A percentile compares a stretch with the other conserved stretches of the same genome.
phyloP scores from a whole-genome alignment of 2,888 invertebrate species.

The Drosophila kanekoi region DNA sequence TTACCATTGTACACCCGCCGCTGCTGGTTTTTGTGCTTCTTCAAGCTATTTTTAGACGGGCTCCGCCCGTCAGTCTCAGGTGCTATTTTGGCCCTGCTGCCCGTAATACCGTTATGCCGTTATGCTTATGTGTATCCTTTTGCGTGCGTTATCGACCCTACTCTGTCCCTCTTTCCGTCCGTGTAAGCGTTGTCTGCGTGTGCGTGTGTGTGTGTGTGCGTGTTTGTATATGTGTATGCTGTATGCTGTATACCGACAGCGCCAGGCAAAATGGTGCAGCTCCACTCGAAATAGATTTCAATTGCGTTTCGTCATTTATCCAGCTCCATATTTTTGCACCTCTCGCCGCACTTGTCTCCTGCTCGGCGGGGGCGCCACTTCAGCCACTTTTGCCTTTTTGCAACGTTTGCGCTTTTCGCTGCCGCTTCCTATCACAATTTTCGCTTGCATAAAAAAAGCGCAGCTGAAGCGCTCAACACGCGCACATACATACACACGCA shows the following conservation, averaged over 20 bases:
- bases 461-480: constrained; percentile 43
- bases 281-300: constrained; percentile 37
- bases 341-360: constrained; percentile 22
- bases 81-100: constrained; percentile 35
- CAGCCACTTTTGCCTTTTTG: constrained; percentile 26
- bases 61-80: constrained; percentile 14
- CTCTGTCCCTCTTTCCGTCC: neutral
- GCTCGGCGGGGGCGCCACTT: constrained; percentile 15
- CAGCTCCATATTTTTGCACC: constrained; percentile 50
- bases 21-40: constrained; percentile 31
- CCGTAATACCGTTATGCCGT: constrained; percentile 17
- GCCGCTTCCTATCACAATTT: constrained; percentile 39
- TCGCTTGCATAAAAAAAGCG: constrained; percentile 58
- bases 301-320: constrained; percentile 44
- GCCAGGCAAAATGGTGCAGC: constrained; percentile 38
- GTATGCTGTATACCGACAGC: constrained; percentile 21
- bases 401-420: constrained; percentile 29
- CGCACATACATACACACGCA: neutral
- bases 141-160: constrained; percentile 42
- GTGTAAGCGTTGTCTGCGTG: constrained; percentile 13
- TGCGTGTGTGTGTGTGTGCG: neutral
- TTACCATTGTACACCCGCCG: constrained; percentile 82
- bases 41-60: constrained; percentile 47
- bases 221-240: constrained; percentile 18
- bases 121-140: constrained; percentile 25